A percentile compares a stretch with the other conserved stretches of the same genome.
phyloP scores from a whole-genome alignment of 2,888 invertebrate genomes.

The Adelognathus sp. region DNA sequence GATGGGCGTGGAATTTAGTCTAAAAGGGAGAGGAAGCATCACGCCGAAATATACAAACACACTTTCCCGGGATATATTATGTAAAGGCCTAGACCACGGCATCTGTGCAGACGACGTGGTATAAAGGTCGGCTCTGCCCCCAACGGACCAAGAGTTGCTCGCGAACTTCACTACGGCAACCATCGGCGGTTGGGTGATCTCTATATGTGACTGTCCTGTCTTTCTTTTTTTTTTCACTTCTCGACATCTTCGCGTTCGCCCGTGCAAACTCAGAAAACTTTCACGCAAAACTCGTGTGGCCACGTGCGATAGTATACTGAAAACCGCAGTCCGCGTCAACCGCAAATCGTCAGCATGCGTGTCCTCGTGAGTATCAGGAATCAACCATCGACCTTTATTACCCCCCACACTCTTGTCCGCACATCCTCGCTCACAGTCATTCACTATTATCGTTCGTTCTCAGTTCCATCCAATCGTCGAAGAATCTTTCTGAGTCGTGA shows the following conservation, averaged over 20 bases:
- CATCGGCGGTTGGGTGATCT: slow-evolving; percentile 72
- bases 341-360: slow-evolving; percentile 67
- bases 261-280: slow-evolving; percentile 19
- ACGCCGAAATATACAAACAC: slow-evolving; percentile 76
- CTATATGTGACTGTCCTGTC: slow-evolving; percentile 69
- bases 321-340: slow-evolving; percentile 45
- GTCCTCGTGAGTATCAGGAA: slow-evolving; percentile 66
- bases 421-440: too few species aligned
- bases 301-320: too few species aligned
- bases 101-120: slow-evolving; percentile 73
- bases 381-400: not conserved
- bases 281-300: slow-evolving; percentile 39
- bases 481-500: too few species aligned
- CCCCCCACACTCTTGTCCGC: not conserved
- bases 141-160: slow-evolving; percentile 78
- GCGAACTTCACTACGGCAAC: slow-evolving; percentile 77
- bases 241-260: not conserved
- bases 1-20: slow-evolving; percentile 40
- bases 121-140: slow-evolving; percentile 80
- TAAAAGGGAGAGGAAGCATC: slow-evolving; percentile 55
- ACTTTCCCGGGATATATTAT: slow-evolving; percentile 81
- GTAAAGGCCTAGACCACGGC: slow-evolving; percentile 72
- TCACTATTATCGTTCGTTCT: not conserved
- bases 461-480: not conserved
- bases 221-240: slow-evolving; percentile 25